These are phyloP conservation scores for Bufotes viridis DNA, from an alignment of 2,797 vertebrate species.

Conservation along the genomic window DNA sequence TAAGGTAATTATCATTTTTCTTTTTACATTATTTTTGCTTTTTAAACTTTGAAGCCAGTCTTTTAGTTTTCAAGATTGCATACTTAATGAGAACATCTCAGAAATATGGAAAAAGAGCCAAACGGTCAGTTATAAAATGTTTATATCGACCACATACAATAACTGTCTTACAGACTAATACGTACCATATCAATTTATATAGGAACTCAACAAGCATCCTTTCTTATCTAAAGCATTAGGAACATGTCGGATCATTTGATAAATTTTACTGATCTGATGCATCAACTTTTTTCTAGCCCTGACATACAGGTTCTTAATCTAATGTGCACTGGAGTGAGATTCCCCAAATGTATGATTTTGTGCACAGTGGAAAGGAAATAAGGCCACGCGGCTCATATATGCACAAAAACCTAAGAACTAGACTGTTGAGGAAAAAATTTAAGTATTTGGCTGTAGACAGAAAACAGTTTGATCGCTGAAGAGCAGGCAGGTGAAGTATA, in stretches of 20 bases:
- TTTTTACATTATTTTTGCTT: slow-evolving; percentile 34
- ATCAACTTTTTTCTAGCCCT: background rate
- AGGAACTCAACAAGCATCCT: background rate
- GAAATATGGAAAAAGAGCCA: background rate
- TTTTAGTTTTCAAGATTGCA: slow-evolving; percentile 43
- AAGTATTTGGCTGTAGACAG: too few relatives aligned
- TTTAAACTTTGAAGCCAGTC: slow-evolving; percentile 25
- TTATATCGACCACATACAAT: background rate
- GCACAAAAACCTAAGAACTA: too few relatives aligned
- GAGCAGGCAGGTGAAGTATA: too few relatives aligned
- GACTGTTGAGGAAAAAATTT: too few relatives aligned
- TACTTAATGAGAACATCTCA: slow-evolving; percentile 32
- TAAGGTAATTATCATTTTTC: slow-evolving; percentile 44
- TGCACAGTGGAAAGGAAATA: too few relatives aligned
- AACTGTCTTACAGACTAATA: background rate
- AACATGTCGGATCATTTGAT: background rate
- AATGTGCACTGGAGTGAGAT: too few relatives aligned
- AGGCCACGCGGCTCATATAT: too few relatives aligned
- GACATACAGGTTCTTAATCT: background rate
- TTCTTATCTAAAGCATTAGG: background rate
- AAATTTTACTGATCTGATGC: background rate
- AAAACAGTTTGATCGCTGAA: too few relatives aligned
- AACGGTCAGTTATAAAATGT: slow-evolving; percentile 31
- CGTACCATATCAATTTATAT: background rate
- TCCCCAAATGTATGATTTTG: too few relatives aligned